phyloP scores from a whole-genome alignment of 2,797 vertebrate species.

The Antrozous pallidus region DNA sequence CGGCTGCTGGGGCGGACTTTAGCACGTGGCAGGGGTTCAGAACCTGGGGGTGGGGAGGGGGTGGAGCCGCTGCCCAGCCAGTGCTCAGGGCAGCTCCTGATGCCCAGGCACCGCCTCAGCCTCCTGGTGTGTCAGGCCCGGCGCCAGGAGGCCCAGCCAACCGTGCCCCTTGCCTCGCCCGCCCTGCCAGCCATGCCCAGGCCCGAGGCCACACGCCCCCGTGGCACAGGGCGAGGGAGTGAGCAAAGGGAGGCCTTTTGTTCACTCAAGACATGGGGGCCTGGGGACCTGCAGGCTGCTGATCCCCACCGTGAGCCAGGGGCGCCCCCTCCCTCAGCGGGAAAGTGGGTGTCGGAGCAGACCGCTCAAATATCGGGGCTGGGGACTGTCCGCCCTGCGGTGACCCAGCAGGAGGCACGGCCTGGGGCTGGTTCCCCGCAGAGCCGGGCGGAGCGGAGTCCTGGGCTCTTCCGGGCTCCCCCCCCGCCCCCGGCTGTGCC shows the following conservation, averaged over 20 bases:
- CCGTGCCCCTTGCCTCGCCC: not conserved
- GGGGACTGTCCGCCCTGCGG: no score
- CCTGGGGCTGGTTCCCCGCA: not conserved
- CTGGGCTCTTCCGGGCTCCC: not conserved
- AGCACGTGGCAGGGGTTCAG: not conserved
- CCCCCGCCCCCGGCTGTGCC: no score
- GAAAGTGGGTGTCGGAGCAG: not conserved
- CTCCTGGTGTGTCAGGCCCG: not conserved
- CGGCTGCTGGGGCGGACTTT: not conserved
- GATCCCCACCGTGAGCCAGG: not conserved
- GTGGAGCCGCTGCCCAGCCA: no score
- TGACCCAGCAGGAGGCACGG: not conserved
- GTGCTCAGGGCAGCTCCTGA: not conserved
- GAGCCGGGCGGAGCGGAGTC: not conserved
- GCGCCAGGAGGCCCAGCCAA: accelerated
- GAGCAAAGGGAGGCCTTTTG: not conserved
- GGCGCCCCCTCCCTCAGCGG: accelerated
- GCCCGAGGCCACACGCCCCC: not conserved
- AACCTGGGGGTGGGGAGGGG: not conserved
- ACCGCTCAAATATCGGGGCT: not conserved
- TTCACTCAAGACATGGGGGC: not conserved
- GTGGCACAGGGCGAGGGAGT: not conserved
- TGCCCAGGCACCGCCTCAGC: not conserved
- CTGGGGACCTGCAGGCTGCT: not conserved
- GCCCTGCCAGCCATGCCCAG: not conserved